Percentiles rank a stretch among this genome's conserved stretches.
Conservation (phyloP, 2,113 vertebrate genomes). For the Pyrgilauda ruficollis region DNA sequence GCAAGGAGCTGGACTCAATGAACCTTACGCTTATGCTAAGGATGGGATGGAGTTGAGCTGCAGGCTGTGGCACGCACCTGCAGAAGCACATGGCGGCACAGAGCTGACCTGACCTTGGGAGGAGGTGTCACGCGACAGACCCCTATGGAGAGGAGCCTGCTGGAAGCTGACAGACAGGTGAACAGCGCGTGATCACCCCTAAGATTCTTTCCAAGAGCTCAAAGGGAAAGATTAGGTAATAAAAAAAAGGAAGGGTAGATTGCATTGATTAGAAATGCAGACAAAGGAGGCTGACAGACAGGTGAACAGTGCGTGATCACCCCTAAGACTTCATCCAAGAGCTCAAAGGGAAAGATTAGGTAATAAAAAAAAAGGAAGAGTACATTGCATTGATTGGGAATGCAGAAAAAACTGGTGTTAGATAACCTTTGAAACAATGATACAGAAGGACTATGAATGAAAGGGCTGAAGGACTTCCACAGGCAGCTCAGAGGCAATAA, state of each 20-base stretch:
- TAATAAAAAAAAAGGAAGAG: neutral
- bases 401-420: neutral
- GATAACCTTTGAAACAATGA: neutral
- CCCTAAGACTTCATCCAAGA: neutral
- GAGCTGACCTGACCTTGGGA: neutral
- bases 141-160: too few species aligned
- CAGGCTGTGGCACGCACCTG: neutral
- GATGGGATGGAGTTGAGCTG: neutral
- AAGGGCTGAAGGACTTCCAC: neutral
- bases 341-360: neutral
- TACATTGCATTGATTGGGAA: neutral
- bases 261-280: neutral
- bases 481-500: neutral
- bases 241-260: neutral
- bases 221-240: neutral
- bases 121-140: rapidly evolving
- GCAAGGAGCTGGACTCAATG: neutral
- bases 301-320: neutral
- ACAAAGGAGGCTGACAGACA: neutral
- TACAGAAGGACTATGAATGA: neutral
- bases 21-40: neutral
- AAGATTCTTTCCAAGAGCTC: neutral
- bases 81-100: neutral
- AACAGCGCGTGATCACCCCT: neutral
- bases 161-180: neutral